Evolutionary conservation across 2,113 vertebrate species (phyloP), one percentile per base, ranked within the genome.

Genomic region (Oreotrochilus melanogaster): DNA sequence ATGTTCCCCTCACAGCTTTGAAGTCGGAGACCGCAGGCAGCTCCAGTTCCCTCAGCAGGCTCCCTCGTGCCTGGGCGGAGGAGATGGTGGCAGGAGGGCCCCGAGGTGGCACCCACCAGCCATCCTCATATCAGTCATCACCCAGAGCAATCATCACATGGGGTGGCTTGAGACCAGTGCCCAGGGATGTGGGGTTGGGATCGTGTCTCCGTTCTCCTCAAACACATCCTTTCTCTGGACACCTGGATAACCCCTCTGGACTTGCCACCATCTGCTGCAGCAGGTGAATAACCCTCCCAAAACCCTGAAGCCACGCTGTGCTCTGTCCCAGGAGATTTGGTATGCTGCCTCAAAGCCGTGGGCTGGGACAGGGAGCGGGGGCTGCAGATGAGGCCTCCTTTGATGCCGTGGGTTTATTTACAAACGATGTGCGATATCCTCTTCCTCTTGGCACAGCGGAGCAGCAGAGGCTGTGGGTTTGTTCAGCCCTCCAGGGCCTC

Each of bases 1-100:
- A 96, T 87, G 88, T 85, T 91, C 89, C 89, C 78, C 64, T 78
- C 28, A 0, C 43, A 45, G 86, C 95, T 97, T 96, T 91, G 95
- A 94, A 96, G 92, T 91, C 12, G 7, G 60, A 87, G 85, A 67
- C 51, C 30, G 14, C 7, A 84, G 87, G 88, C 88, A 85, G 76
- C 54, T 42, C 86, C 3, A 31, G 64, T 74, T 92, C 91, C 69
- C 89, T 56, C 8, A 0, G 28, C 10, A 4, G 58, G 83, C 48
- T 87, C 61, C 79, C 2, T 4, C 18, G 3, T 3, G 50, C 82
- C 51, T 1, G 56, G 60, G 69, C 1, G 11, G 65, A 64, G 11
- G 65, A 64, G 50, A 24, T 8, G 5, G 73, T 54, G 81, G 76
- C 79, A 67, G 84, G 19, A 87, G 70, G 48, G 79, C 42, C 35